These are phyloP conservation scores for Centrocercus urophasianus DNA, from an alignment of 2,113 vertebrate genomes.

Conservation along the genomic window DNA sequence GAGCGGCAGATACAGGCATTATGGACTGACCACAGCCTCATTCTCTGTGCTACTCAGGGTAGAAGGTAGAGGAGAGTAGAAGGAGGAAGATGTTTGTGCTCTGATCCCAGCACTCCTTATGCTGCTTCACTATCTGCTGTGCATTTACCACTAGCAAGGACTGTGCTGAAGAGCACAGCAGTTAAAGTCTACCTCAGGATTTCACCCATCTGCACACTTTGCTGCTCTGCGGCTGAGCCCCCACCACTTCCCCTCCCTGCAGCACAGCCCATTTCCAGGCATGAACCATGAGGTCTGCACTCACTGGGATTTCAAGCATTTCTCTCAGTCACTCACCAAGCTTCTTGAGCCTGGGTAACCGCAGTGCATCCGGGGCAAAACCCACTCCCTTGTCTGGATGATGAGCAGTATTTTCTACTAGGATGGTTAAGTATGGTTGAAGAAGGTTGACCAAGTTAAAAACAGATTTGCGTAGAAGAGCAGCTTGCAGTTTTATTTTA, in stretches of 20 bases:
- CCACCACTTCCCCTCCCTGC: conserved; percentile 27
- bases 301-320: not conserved
- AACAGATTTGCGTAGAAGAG: not conserved
- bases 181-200: not conserved
- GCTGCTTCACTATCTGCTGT: fast-evolving
- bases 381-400: not conserved
- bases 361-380: not conserved
- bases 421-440: not conserved
- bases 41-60: not conserved
- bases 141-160: not conserved
- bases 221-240: not conserved
- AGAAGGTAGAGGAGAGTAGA: not conserved
- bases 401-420: not conserved
- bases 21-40: not conserved
- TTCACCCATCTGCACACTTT: not conserved
- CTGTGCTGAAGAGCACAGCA: not conserved
- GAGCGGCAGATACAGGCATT: not conserved
- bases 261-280: not conserved
- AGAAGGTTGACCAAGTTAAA: not conserved
- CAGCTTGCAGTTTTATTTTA: not conserved
- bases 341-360: not conserved
- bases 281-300: fast-evolving
- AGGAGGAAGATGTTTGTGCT: not conserved
- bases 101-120: fast-evolving
- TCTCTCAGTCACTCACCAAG: not conserved